Conservation (phyloP, 2,113 vertebrate genomes). For the Ranitomeya imitator region DNA sequence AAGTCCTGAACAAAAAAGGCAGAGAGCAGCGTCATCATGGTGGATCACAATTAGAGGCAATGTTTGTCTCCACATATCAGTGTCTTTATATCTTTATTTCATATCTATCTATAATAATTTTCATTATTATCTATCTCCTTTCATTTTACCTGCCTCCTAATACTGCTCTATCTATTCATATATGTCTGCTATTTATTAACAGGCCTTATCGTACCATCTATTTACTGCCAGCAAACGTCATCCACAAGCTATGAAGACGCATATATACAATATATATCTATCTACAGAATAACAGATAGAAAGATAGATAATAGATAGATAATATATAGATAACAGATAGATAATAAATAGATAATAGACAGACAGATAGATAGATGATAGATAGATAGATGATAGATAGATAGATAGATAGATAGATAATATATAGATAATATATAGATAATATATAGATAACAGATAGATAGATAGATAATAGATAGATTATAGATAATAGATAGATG, state of each 20-base stretch:
- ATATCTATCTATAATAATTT: background rate
- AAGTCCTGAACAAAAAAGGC: conserved; percentile 57
- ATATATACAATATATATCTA: background rate
- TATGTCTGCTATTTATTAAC: background rate
- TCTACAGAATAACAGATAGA: background rate
- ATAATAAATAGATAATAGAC: conserved; percentile 2
- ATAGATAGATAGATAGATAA: conserved; percentile 2
- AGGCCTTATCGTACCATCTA: no score
- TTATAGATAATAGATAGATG: no score
- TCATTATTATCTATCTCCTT: background rate
- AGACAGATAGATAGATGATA: conserved; percentile 13
- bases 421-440: no score
- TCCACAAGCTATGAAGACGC: no score
- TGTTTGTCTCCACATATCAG: background rate
- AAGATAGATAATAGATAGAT: background rate
- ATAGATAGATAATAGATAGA: no score
- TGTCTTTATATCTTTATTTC: background rate
- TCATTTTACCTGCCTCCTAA: background rate
- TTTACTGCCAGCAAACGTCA: no score
- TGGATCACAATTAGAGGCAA: background rate
- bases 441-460: background rate
- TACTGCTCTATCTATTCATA: background rate
- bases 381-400: background rate
- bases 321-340: background rate
- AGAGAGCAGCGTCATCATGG: background rate